These are phyloP conservation scores for Odontomachus brunneus DNA, from an alignment of 1,140 invertebrate genomes.

Conservation along the genomic window DNA sequence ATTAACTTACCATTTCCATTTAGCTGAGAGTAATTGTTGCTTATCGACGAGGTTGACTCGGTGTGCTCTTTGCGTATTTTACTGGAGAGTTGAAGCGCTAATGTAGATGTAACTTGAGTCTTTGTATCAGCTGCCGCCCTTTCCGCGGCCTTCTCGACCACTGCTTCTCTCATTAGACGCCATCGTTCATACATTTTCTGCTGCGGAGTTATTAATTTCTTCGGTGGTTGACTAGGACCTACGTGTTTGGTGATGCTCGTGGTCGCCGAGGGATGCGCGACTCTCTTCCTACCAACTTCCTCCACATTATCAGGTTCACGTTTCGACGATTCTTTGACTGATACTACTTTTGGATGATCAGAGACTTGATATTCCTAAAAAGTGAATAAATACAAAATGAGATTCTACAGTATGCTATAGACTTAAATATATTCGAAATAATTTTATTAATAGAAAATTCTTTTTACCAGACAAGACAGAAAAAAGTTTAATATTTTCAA, in stretches of 20 bases:
- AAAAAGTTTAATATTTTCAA: neutral
- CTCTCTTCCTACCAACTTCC: slow-evolving; percentile 79
- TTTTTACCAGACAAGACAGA: neutral
- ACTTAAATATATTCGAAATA: neutral
- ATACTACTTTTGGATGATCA: slow-evolving; percentile 77
- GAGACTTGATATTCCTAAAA: slow-evolving; percentile 81
- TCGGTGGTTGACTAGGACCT: slow-evolving; percentile 76
- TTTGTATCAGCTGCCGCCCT: slow-evolving; percentile 49
- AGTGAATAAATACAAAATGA: slow-evolving; percentile 23
- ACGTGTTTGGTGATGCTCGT: slow-evolving; percentile 64
- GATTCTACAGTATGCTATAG: neutral
- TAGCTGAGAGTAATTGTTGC: slow-evolving; percentile 69
- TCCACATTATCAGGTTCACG: slow-evolving; percentile 76
- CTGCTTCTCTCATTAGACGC: slow-evolving; percentile 78
- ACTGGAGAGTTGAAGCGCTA: slow-evolving; percentile 14
- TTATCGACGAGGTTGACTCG: slow-evolving; percentile 28
- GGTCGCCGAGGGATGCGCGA: slow-evolving; percentile 82
- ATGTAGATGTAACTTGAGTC: slow-evolving; percentile 26
- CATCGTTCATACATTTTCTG: slow-evolving; percentile 83
- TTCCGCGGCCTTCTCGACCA: slow-evolving; percentile 75
- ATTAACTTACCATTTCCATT: slow-evolving; percentile 79
- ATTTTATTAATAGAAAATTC: neutral
- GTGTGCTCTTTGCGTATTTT: slow-evolving; percentile 33
- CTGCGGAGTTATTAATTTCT: slow-evolving; percentile 79
- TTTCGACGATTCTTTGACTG: slow-evolving; percentile 59